Percentiles rank a stretch among this genome's conserved stretches.
phyloP scores from a whole-genome alignment of 2,113 vertebrate species.

The Actenoides hombroni region DNA sequence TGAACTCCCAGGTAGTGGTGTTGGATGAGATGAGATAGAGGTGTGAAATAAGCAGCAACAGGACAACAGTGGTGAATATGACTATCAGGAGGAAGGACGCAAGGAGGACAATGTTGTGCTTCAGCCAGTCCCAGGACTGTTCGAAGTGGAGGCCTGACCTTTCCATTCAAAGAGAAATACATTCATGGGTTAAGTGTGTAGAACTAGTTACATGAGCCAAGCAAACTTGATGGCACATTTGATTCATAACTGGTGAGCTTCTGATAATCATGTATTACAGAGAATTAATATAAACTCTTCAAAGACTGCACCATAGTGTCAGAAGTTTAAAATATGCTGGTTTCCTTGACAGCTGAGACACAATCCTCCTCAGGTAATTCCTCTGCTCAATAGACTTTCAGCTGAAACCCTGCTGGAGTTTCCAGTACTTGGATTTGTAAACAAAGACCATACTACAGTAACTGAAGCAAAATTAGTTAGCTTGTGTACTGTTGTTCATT shows the following conservation, averaged over 20 bases:
- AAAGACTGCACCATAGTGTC: background rate
- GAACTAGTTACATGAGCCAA: background rate
- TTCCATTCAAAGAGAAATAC: background rate
- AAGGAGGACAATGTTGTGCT: constrained; percentile 79
- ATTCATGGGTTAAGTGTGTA: background rate
- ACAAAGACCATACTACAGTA: background rate
- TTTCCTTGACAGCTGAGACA: background rate
- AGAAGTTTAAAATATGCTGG: background rate
- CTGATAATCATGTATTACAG: background rate
- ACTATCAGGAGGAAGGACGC: constrained; percentile 75
- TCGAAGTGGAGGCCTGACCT: constrained; percentile 87
- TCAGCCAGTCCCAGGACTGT: constrained; percentile 84
- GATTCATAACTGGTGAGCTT: background rate
- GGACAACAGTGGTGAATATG: constrained; percentile 74
- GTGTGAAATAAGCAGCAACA: constrained; percentile 87
- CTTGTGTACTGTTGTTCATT: background rate
- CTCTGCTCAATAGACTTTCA: background rate
- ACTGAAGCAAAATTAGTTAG: background rate
- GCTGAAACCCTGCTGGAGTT: background rate
- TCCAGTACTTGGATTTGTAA: background rate
- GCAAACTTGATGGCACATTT: background rate
- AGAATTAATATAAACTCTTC: background rate
- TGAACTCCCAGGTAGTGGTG: constrained; percentile 97
- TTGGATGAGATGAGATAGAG: constrained; percentile 92
- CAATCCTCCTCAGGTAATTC: background rate